A percentile compares a stretch with the other conserved stretches of the same genome.
These are phyloP conservation scores for Labeo calbasu DNA, from an alignment of 2,797 vertebrate species.

Conservation along the genomic window DNA sequence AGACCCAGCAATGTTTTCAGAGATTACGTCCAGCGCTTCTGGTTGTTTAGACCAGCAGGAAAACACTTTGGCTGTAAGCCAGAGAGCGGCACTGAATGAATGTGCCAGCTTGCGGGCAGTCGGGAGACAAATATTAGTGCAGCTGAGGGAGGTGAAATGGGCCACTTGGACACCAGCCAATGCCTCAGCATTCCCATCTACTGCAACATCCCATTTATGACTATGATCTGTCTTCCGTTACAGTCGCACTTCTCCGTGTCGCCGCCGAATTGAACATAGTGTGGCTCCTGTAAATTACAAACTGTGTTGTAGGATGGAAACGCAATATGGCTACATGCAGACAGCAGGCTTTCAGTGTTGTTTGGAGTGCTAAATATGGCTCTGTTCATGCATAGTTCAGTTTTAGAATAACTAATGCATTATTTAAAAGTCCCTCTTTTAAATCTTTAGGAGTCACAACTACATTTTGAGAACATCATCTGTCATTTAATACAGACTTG, in stretches of 20 bases:
- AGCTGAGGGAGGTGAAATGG: conserved; percentile 53
- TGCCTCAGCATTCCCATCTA: conserved; percentile 63
- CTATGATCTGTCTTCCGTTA: conserved; percentile 61
- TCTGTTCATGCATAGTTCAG: not conserved
- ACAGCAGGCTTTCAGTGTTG: not conserved
- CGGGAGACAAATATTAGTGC: conserved; percentile 61
- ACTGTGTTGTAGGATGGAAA: conserved; percentile 7
- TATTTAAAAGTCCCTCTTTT: not conserved
- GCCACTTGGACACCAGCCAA: conserved; percentile 64
- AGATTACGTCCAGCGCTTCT: conserved; percentile 43
- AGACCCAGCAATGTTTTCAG: conserved; percentile 24
- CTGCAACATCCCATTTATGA: conserved; percentile 61
- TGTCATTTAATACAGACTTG: not conserved
- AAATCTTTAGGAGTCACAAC: no score
- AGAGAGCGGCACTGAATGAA: conserved; percentile 58
- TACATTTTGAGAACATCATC: not conserved
- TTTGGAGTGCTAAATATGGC: not conserved
- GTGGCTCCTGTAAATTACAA: conserved; percentile 7
- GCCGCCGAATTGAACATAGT: conserved; percentile 28
- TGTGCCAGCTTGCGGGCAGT: conserved; percentile 56
- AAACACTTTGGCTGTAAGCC: conserved; percentile 44
- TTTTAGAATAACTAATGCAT: not conserved
- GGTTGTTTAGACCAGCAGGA: conserved; percentile 45
- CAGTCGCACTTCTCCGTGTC: conserved; percentile 48
- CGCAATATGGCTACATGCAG: not conserved